Conservation (phyloP, 2,797 vertebrate species). For the Mallotus villosus region DNA sequence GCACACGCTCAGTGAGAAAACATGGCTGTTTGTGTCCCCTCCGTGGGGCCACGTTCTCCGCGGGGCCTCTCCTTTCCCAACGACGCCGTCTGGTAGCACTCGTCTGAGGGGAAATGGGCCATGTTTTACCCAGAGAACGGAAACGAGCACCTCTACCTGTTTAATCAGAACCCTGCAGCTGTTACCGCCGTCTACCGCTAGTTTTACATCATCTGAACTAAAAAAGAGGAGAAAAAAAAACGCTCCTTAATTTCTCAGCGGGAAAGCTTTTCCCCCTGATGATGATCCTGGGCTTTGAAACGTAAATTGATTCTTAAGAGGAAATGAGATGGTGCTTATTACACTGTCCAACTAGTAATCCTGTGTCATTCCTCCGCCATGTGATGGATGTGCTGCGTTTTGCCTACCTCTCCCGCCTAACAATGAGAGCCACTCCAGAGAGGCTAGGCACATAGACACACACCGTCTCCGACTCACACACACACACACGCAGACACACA, state of each 20-base stretch:
- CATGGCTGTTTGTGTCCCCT: background rate
- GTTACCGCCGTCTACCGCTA: slow-evolving; percentile 54
- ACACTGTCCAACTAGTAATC: slow-evolving; percentile 74
- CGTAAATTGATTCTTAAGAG: slow-evolving; percentile 81
- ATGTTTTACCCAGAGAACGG: background rate
- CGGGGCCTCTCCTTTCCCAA: no score
- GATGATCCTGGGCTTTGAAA: slow-evolving; percentile 71
- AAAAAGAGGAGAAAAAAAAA: slow-evolving; percentile 58
- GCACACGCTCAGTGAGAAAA: background rate
- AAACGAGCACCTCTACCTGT: background rate
- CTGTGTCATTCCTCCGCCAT: slow-evolving; percentile 72
- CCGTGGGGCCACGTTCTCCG: background rate
- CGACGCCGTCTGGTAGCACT: no score
- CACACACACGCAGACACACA: slow-evolving; percentile 25
- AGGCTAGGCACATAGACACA: background rate
- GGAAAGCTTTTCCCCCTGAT: slow-evolving; percentile 73
- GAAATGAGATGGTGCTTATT: slow-evolving; percentile 82
- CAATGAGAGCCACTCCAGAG: slow-evolving; percentile 34
- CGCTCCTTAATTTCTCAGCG: slow-evolving; percentile 68
- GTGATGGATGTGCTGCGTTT: slow-evolving; percentile 73
- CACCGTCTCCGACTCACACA: background rate
- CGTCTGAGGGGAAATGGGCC: no score
- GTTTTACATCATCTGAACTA: slow-evolving; percentile 61
- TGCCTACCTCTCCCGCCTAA: slow-evolving; percentile 63
- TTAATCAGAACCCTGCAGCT: slow-evolving; percentile 50